Percentiles rank a stretch among this genome's conserved stretches.
Conservation (phyloP, 2,797 vertebrate species). For the Phrynocephalus vlangalii region DNA sequence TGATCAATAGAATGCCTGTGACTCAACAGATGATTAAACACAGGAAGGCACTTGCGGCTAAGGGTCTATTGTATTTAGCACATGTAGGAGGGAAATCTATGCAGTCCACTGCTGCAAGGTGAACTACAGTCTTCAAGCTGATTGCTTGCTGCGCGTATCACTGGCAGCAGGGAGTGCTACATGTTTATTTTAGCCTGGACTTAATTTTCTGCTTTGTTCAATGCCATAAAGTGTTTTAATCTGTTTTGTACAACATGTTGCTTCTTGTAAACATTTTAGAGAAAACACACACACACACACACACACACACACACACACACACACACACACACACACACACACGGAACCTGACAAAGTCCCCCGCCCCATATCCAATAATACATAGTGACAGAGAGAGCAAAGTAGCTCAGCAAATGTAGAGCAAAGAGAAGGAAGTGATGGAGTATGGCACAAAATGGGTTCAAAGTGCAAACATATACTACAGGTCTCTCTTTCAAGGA, state of each 20-base stretch:
- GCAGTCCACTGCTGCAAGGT: neutral
- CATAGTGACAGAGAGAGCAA: too few species aligned
- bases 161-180: neutral
- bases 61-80: neutral
- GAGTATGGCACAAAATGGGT: neutral
- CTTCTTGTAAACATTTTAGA: neutral
- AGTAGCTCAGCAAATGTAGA: neutral
- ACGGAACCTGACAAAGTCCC: too few species aligned
- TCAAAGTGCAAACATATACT: neutral
- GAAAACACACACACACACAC: too few species aligned
- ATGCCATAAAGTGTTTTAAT: neutral
- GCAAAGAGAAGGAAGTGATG: neutral
- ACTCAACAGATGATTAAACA: conserved; percentile 2
- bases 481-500: too few species aligned
- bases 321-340: too few species aligned
- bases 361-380: too few species aligned
- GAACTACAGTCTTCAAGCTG: neutral
- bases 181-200: neutral
- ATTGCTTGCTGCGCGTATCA: neutral
- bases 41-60: neutral
- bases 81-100: neutral
- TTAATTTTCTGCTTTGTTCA: neutral
- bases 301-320: too few species aligned
- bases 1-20: neutral
- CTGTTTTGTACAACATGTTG: neutral